Percentiles rank a stretch among this genome's conserved stretches.
phyloP scores from a whole-genome alignment of 2,113 vertebrate species.

The Jaculus jaculus region DNA sequence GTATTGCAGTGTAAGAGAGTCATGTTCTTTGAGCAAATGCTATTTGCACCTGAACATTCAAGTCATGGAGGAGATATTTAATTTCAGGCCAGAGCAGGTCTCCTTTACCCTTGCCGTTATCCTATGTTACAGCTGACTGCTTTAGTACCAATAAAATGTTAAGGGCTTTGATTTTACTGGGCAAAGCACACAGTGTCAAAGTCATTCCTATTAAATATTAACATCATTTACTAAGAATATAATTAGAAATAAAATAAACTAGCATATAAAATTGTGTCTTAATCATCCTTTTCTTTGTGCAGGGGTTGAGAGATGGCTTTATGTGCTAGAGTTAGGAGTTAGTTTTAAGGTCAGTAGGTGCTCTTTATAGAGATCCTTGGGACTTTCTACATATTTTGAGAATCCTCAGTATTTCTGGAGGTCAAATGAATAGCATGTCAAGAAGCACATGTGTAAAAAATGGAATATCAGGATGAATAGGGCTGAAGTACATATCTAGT shows the following conservation, averaged over 20 bases:
- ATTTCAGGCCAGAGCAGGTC: slow-evolving; percentile 54
- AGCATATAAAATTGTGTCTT: slow-evolving; percentile 67
- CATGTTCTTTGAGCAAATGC: slow-evolving; percentile 58
- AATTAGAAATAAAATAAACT: slow-evolving; percentile 78
- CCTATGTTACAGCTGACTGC: slow-evolving; percentile 72
- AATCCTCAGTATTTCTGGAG: neutral
- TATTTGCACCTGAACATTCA: slow-evolving; percentile 14
- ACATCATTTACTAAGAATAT: slow-evolving; percentile 70
- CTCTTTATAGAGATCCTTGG: neutral
- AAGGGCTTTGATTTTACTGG: slow-evolving; percentile 72
- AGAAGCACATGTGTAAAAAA: neutral
- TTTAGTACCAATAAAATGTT: slow-evolving; percentile 76
- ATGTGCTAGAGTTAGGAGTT: neutral
- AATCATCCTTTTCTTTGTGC: slow-evolving; percentile 65
- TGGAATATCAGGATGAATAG: neutral
- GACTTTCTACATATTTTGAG: slow-evolving; percentile 14
- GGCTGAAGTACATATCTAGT: neutral
- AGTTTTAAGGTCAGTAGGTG: neutral
- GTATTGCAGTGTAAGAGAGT: slow-evolving; percentile 53
- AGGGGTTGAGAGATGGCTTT: slow-evolving; percentile 51
- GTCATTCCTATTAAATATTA: slow-evolving; percentile 77
- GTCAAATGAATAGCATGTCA: neutral
- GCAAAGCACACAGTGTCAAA: slow-evolving; percentile 61
- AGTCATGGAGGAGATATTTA: slow-evolving; percentile 64
- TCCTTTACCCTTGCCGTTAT: slow-evolving; percentile 64